phyloP scores from a whole-genome alignment of 1,140 invertebrate genomes.

The Bombus huntii region DNA sequence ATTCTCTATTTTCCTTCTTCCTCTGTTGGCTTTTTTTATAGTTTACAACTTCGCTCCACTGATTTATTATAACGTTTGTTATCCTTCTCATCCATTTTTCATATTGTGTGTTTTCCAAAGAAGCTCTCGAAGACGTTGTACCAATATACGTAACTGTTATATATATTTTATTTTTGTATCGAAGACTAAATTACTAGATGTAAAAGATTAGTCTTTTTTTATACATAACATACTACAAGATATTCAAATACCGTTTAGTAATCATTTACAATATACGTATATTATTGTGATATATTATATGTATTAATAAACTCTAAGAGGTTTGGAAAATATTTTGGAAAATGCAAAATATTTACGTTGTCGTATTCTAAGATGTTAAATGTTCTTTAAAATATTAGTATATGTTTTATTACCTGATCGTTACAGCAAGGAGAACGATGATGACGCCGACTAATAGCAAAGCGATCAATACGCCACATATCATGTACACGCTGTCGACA shows the following conservation, averaged over 20 bases:
- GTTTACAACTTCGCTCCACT: neutral
- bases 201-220: neutral
- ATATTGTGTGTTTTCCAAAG: no score
- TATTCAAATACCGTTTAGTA: neutral
- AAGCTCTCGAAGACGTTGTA: slow-evolving; percentile 25
- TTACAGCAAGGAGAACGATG: slow-evolving; percentile 89
- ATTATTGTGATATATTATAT: neutral
- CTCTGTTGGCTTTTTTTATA: neutral
- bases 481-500: slow-evolving; percentile 90
- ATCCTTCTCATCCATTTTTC: neutral
- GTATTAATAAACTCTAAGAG: no score
- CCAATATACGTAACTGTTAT: no score
- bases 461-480: slow-evolving; percentile 90
- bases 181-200: neutral
- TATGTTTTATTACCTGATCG: slow-evolving; percentile 86
- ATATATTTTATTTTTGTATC: neutral
- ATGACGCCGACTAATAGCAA: slow-evolving; percentile 90
- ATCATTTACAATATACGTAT: neutral
- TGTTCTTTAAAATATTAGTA: neutral
- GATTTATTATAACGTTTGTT: neutral
- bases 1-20: neutral
- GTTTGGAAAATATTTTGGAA: neutral
- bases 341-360: neutral
- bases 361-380: neutral
- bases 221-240: neutral